Base-by-base conservation (phyloP, 2,797 vertebrate species). In the Hephaestus fuliginosus region DNA sequence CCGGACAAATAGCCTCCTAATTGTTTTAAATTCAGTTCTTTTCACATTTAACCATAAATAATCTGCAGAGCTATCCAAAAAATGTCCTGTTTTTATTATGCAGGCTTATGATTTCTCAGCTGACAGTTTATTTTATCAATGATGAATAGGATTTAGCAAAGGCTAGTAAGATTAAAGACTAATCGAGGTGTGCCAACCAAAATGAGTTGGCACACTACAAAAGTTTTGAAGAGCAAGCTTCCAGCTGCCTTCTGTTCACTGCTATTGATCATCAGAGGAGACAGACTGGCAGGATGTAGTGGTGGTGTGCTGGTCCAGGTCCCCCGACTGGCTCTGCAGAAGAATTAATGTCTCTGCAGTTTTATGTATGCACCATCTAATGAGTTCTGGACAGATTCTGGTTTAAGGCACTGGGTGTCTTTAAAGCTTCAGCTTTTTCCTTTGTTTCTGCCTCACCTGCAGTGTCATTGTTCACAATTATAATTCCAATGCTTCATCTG, bases 201-300 rank as follows among this genome's bases (percentile, higher is more conserved):
- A 91, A 88, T 64, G 78, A 88, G 78, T 33, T 92, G 92, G 92
- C 88, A 83, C 51, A 3, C 73, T 33, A 44, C 62, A 56, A 66
- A 85, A 73, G 80, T 88, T 83, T 78, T 46, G 76, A 72, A 74
- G 67, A 66, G 81, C 62, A 5, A 82, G 66, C 58, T 61, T 87
- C 74, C 73, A 65, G 82, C 81, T 85, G 83, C 89, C 91, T 92
- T 89, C 89, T 93, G 91, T 80, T 87, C 66, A 33, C 79, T 11
- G 57, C 86, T 77, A 90, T 89, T 90, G 90, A 91, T 93, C 90
- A 92, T 86, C 65, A 74, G 77, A 85, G 51, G 82, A 70, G 78
- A 84, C 80, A 64, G 86, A 88, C 90, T 89, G 91, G 90, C 86
- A 88, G 85, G 76, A 84, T 65, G 69, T 68, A 79, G 78, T 20